Base-by-base conservation (phyloP, 92 coral and sea anemone species). In the Zoanthus sociatus region DNA sequence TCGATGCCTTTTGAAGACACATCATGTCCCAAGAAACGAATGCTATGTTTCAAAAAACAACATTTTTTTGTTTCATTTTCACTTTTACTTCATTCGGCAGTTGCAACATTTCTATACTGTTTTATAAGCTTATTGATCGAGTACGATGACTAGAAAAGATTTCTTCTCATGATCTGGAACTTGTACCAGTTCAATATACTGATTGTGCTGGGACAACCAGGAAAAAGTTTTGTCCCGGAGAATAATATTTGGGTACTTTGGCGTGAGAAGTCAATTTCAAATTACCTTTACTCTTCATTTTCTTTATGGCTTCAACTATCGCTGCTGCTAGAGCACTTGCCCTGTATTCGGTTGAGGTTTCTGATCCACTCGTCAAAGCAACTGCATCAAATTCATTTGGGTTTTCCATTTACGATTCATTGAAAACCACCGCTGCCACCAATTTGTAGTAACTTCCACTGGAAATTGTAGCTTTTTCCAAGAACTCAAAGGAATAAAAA, bases 21-120 rank as follows among this genome's bases (percentile, higher is more conserved):
- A 18, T 84, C 86, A 44, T 82, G 89, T 61, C 93, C 95, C 53
- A 84, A 75, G 81, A 90, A 90, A 12, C 71, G 51, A 15, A 90
- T 91, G 42, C 71, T 83, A 5, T 26, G 26, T 26, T 26, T 26
- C 26, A 26, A 26, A 26, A 26, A 26, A 26, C 26, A 26, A 26
- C 26, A 79, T 11, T 78, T 58, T 1, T 77, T 78, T 53, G 83
- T 83, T 55, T 83, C 68, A 60, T 76, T 83, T 26, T 72, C 54
- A 42, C 92, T 83, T 46, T 79, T 83, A 17, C 46, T 42, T 76
- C 82, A 44, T 51, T 45, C 4, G 82, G 83, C 18, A 53, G 83
- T 30, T 50, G 70, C 7, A 78, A 47, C 50, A 78, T 12, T 78
- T 78, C 84, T 26, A 26, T 58, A 56, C 51, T 16, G 84, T 70